Conservation (phyloP, 2,113 vertebrate genomes). For the Grantiella picta region DNA sequence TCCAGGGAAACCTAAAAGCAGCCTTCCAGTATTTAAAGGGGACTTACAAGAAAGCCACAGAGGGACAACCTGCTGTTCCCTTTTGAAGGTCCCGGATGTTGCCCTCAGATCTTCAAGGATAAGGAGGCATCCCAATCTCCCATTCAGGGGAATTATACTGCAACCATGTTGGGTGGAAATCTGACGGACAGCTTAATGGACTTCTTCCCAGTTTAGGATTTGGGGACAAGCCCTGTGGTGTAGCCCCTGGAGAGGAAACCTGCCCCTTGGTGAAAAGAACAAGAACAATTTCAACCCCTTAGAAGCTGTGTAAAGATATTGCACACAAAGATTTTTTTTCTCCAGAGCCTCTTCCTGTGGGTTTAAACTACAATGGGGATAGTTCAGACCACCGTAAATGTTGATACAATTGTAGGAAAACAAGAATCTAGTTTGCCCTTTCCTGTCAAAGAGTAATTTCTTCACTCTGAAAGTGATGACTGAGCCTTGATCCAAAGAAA, state of each 20-base stretch:
- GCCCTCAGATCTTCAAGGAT: neutral
- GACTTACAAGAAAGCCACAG: neutral
- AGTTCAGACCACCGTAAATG: neutral
- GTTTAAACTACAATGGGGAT: constrained; percentile 1
- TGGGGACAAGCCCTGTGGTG: neutral
- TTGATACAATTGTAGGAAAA: constrained; percentile 49
- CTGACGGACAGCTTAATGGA: neutral
- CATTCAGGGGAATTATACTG: neutral
- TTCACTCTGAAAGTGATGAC: constrained; percentile 16
- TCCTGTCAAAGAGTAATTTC: constrained; percentile 40
- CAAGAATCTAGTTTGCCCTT: constrained; percentile 17
- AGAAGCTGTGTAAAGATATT: neutral
- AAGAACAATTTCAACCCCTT: neutral
- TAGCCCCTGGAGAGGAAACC: neutral
- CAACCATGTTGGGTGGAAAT: neutral
- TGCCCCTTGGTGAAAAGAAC: neutral
- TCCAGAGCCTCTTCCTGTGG: constrained; percentile 13
- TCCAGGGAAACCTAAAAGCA: neutral
- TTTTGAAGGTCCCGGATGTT: neutral
- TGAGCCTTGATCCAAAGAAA: constrained; percentile 15
- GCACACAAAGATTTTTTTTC: neutral
- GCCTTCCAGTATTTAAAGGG: neutral
- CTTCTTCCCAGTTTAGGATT: neutral
- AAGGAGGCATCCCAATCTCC: neutral
- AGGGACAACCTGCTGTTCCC: neutral